Conservation (phyloP, 2,113 vertebrate genomes). For the Potamarius usumacintae region DNA sequence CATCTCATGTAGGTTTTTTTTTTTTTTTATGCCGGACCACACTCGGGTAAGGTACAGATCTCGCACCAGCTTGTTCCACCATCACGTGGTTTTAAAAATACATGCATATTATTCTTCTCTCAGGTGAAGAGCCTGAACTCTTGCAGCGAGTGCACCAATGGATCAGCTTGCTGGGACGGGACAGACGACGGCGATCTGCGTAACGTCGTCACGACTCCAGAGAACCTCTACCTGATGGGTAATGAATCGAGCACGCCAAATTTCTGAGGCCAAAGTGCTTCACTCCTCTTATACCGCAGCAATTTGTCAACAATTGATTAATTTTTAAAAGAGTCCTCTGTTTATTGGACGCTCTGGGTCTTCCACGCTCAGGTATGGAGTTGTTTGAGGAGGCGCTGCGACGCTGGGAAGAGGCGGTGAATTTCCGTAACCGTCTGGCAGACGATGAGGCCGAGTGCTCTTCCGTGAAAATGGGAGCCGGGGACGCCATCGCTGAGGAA, state of each 20-base stretch:
- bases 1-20: not conserved
- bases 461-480: slow-evolving; percentile 84
- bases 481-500: slow-evolving; percentile 91
- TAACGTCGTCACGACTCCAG: slow-evolving; percentile 87
- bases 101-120: not conserved
- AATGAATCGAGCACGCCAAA: not conserved
- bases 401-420: slow-evolving; percentile 92
- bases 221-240: slow-evolving; percentile 98
- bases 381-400: slow-evolving; percentile 91
- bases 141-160: slow-evolving; percentile 86
- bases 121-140: slow-evolving; percentile 89
- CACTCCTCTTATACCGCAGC: not conserved
- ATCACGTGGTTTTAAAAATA: not conserved
- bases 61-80: not conserved
- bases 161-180: slow-evolving; percentile 85
- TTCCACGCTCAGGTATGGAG: slow-evolving; percentile 83
- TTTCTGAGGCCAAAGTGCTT: not conserved
- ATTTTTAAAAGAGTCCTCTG: too few relatives aligned
- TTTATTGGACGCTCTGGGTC: not conserved
- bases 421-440: slow-evolving; percentile 81
- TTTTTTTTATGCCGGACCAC: not conserved
- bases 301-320: too few relatives aligned
- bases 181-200: slow-evolving; percentile 78
- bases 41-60: not conserved
- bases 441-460: slow-evolving; percentile 83